Base-by-base conservation (phyloP, 2,113 vertebrate genomes). In the Plecotus auritus region DNA sequence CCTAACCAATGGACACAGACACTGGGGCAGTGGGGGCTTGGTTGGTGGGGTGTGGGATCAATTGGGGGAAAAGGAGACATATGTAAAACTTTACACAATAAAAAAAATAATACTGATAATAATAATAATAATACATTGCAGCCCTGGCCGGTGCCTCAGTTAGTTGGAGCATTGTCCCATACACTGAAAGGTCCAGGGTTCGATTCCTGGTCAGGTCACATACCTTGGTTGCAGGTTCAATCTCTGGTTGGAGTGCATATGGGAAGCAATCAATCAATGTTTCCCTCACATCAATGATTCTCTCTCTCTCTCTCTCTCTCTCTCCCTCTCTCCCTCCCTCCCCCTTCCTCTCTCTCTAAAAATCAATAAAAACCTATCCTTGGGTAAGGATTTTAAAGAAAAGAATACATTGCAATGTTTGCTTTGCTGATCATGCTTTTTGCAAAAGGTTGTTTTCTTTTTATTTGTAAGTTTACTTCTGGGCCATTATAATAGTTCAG, bases 401-500 rank as follows among this genome's bases (percentile, higher is more conserved):
- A 76, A 87, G 47, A 92, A 82, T 28, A 80, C 32, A 87, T 26
- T 92, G 28, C 9, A 42, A 54, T 80, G 49, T 76, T 23, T 92
- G 73, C 7, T 22, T 89, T 94, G 64, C 42, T 87, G 61, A 77
- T 77, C 2, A 89, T 66, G 49, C 56, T 84, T 85, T 92, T 88
- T 88, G 16, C 20, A 76, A 94, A 87, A 20, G 6, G 4, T 45
- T 93, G 10, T 82, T 95, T 94, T 93, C 14, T 76, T 83, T 90
- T 70, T 84, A 88, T 83, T 85, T 94, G 37, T 90, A 94, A 56
- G 37, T 72, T 94, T 96, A 78, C 42, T 92, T 92, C 37, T 87
- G 40, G 67, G 5, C 10, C 56, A 77, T 82, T 94, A 40, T 94
- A 61, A 87, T 74, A 61, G 42, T 47, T 74, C 93, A 92, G 23